Conservation (phyloP, 2,113 vertebrate genomes). For the Chaetodon trifascialis region DNA sequence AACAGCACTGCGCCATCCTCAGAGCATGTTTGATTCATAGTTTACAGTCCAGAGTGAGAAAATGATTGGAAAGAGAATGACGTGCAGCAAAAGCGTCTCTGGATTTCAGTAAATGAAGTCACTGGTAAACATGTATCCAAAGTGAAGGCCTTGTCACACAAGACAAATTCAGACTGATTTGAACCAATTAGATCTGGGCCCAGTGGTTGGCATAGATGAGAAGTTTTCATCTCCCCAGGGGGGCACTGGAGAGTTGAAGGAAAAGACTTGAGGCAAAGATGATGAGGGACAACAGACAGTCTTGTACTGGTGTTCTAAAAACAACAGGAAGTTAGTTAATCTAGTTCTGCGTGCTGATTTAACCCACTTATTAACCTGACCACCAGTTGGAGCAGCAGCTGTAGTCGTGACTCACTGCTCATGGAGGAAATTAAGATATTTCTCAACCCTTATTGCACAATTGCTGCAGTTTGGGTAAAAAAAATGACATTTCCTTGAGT, state of each 20-base stretch:
- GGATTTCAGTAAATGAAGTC: conserved; percentile 1
- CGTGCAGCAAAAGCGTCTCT: not conserved
- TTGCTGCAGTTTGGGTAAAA: not conserved
- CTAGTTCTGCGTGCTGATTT: not conserved
- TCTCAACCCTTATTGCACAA: not conserved
- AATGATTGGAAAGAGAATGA: not conserved
- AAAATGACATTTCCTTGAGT: not conserved
- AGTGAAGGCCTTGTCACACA: not conserved
- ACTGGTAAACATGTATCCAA: not conserved
- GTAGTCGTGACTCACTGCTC: not conserved
- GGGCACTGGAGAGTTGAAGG: not conserved
- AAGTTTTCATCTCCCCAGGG: not conserved
- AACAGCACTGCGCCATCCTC: not conserved
- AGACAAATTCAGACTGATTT: not conserved
- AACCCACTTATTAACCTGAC: not conserved
- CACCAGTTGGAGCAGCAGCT: not conserved
- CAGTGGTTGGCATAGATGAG: not conserved
- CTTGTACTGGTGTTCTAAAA: not conserved
- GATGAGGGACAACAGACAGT: not conserved
- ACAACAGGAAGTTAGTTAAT: not conserved
- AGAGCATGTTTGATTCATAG: conserved; percentile 4
- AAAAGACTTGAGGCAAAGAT: not conserved
- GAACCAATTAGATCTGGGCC: not conserved
- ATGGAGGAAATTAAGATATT: not conserved
- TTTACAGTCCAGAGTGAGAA: conserved; percentile 5